Conservation (phyloP, 2,113 vertebrate species). For the Neolamprologus longior region DNA sequence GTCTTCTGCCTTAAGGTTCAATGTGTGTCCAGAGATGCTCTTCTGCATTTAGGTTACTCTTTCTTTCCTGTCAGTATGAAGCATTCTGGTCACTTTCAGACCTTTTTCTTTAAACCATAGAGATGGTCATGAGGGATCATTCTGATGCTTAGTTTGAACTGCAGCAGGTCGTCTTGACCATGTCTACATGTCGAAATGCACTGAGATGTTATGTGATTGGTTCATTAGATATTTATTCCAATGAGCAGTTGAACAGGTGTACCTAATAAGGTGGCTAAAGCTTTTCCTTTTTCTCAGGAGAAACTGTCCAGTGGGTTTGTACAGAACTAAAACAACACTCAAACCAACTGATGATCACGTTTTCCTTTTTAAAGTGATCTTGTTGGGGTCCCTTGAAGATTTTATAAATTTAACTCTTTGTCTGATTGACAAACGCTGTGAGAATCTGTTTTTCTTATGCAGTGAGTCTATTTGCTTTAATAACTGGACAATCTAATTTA, state of each 20-base stretch:
- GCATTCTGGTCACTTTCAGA: background rate
- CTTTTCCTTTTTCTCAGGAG: fast-evolving
- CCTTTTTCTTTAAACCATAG: background rate
- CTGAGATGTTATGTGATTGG: background rate
- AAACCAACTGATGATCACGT: background rate
- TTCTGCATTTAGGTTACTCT: background rate
- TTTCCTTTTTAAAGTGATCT: background rate
- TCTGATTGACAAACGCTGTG: background rate
- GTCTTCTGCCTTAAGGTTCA: background rate
- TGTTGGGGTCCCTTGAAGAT: background rate
- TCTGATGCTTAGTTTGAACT: background rate
- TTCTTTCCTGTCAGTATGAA: background rate
- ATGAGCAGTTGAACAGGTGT: background rate
- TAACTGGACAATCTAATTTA: background rate
- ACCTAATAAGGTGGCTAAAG: background rate
- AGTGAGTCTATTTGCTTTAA: background rate
- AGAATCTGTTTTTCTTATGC: background rate
- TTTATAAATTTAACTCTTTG: background rate
- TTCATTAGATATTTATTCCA: background rate
- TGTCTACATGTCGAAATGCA: background rate
- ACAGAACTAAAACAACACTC: background rate
- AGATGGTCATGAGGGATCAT: background rate
- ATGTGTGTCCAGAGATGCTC: background rate
- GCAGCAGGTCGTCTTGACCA: background rate
- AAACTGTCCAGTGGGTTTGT: fast-evolving